A percentile compares a stretch with the other conserved stretches of the same genome.
These are phyloP conservation scores for Tetragnatha montana DNA, from an alignment of 2,888 invertebrate species.

Conservation along the genomic window DNA sequence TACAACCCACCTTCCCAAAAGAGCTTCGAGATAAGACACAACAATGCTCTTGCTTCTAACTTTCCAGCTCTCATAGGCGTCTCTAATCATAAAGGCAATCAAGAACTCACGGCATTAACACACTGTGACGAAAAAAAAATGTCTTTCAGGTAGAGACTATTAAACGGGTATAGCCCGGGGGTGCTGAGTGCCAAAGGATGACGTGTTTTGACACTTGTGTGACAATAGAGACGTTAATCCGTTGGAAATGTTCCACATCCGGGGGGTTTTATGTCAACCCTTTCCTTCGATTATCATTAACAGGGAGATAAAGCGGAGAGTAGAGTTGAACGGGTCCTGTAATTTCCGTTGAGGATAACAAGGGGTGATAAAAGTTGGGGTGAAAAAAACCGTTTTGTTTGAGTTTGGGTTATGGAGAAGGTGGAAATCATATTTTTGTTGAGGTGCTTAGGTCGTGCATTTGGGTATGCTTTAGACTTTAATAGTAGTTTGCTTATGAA, in stretches of 20 bases:
- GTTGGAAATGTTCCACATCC: constrained; percentile 22
- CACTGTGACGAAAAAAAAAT: not conserved
- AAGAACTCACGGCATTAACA: constrained; percentile 3
- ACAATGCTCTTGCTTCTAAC: not conserved
- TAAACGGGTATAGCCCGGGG: constrained; percentile 26
- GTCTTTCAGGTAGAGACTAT: constrained; percentile 18
- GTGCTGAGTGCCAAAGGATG: not conserved
- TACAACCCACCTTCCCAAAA: constrained; percentile 9
- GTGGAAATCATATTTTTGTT: not conserved
- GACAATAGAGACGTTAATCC: constrained; percentile 29
- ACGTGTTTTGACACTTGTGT: constrained; percentile 26
- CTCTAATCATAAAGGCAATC: constrained; percentile 42
- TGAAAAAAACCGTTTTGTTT: constrained; percentile 6
- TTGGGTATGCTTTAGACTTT: no score
- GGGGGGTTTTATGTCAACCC: constrained; percentile 2
- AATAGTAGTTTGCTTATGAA: no score
- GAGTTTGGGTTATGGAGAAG: not conserved
- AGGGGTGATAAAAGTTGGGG: constrained; percentile 2
- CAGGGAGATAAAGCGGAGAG: constrained; percentile 2
- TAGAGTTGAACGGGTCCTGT: not conserved
- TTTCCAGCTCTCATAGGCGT: not conserved
- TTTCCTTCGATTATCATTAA: constrained; percentile 31
- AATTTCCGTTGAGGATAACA: constrained; percentile 26
- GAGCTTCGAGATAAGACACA: constrained; percentile 30
- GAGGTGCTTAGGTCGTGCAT: not conserved